Evolutionary conservation across 2,888 invertebrate genomes (phyloP), one percentile per base, ranked within the genome.

Genomic region (Ophion costatus): DNA sequence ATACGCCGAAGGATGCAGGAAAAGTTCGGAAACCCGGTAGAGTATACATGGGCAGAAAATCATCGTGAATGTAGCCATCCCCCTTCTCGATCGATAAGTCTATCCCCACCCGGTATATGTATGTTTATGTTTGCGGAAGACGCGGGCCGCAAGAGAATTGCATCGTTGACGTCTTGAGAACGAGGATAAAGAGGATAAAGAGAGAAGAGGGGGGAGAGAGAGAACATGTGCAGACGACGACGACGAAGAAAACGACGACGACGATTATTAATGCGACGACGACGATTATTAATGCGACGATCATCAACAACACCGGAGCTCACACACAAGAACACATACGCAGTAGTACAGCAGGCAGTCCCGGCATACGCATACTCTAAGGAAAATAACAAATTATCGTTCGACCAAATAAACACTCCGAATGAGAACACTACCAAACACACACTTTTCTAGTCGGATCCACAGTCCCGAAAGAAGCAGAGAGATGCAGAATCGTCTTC

Each of bases 231-330:
- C 61, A 70, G 61, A 78, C 45, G 75, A 76, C 33, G 42, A 61
- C 57, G 56, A 71, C 71, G 71, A 61, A 14, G 63, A 73, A 17
- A 61, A 61, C 38, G 73, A 74, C 33, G 67, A 71, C 71, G 71
- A 33, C 56, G 57, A 57, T 51, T 24, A n/a, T n/a, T n/a, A n/a
- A n/a, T n/a, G n/a, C n/a, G 56, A 71, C 71, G 71, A 73, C 38
- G 74, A 73, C 59, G 73, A 74, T 56, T 57, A 71, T 59, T 57
- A 33, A 29, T 38, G 38, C 59, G 59, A 59, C 78, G 69, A 78
- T 70, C 59, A 78, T 70, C 69, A 70, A 78, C 69, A 76, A 78
- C 78, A 78, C 70, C 70, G 56, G 38, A 38, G 69, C 69, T 78
- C 78, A 77, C 77, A 78, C 45, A 67, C 45, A 45, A 67, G 70